Evolutionary conservation across 2,888 invertebrate species (phyloP).

Genomic region (Leptinotarsa haldemani): DNA sequence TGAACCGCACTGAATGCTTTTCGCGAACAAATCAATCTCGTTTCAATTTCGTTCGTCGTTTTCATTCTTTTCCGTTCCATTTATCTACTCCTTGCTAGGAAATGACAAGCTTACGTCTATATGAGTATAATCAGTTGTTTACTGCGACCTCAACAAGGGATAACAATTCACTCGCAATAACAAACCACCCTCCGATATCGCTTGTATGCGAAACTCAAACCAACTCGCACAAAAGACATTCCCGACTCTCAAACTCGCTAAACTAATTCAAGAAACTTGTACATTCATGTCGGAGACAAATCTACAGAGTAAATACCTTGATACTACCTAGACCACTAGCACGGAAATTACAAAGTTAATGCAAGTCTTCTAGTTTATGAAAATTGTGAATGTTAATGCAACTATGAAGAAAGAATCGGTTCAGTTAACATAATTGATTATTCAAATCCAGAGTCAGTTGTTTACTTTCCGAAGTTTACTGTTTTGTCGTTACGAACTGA

Average conservation of each 20-base stretch:
- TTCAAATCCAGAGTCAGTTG: no score
- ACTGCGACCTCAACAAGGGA: neutral
- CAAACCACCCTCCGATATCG: neutral
- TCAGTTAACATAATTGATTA: no score
- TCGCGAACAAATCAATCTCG: no score
- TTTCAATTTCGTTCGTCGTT: no score
- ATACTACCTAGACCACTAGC: neutral
- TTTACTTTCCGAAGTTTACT: no score
- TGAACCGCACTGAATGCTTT: no score
- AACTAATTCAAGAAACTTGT: slow-evolving; percentile 13
- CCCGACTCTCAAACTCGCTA: slow-evolving; percentile 1
- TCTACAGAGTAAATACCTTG: neutral
- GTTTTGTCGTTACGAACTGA: no score
- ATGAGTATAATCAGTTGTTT: neutral
- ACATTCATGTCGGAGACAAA: slow-evolving; percentile 3
- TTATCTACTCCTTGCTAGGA: neutral
- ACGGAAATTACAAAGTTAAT: no score
- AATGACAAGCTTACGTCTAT: neutral
- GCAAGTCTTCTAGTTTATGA: no score
- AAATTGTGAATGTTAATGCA: no score
- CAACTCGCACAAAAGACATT: slow-evolving; percentile 1
- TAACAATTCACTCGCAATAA: slow-evolving; percentile 2
- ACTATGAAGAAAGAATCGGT: no score
- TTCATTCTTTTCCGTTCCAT: neutral
- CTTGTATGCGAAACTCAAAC: neutral